phyloP scores from a whole-genome alignment of 2,113 vertebrate genomes.

The Neogale vison region DNA sequence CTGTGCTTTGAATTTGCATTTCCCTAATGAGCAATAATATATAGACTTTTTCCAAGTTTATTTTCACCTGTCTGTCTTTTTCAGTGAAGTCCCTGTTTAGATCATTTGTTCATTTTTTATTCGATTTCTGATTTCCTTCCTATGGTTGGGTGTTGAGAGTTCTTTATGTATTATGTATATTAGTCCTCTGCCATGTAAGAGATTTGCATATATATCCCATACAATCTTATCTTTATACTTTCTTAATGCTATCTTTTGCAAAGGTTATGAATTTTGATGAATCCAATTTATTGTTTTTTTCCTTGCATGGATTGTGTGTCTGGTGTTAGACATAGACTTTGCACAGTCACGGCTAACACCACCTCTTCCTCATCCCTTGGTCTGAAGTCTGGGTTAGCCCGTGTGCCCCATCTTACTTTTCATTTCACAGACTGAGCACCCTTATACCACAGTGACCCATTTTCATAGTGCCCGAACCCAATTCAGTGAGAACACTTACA shows the following conservation, averaged over 20 bases:
- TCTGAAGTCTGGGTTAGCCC: neutral
- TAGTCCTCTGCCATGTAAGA: neutral
- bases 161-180: neutral
- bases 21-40: neutral
- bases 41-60: neutral
- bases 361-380: neutral
- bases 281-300: neutral
- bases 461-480: neutral
- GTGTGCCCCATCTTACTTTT: rapidly evolving
- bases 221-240: neutral
- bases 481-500: neutral
- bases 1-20: neutral
- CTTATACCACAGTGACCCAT: neutral
- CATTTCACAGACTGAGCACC: rapidly evolving
- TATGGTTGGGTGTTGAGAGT: too few species aligned
- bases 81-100: neutral
- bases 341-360: too few species aligned
- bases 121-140: neutral
- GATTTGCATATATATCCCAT: neutral
- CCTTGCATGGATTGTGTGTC: neutral
- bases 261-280: neutral
- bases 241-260: neutral
- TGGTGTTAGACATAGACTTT: neutral
- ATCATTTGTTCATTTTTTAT: neutral
- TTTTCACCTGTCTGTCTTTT: neutral